These are phyloP conservation scores for Labeo calbasu DNA, from an alignment of 2,797 vertebrate species.

Conservation along the genomic window DNA sequence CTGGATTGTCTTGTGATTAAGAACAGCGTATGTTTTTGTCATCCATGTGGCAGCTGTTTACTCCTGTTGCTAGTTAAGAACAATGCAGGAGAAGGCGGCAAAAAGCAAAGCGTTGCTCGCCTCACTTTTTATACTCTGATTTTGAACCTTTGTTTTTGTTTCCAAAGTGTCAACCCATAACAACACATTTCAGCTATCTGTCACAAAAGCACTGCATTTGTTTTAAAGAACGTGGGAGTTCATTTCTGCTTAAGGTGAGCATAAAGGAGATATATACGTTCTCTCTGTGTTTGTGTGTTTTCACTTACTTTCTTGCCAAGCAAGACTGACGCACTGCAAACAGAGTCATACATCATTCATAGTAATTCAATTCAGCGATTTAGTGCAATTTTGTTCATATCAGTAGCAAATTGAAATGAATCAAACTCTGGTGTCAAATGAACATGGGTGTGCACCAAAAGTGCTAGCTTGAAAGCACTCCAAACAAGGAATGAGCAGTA, in stretches of 20 bases:
- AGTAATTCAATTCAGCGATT: neutral
- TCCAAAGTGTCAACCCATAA: neutral
- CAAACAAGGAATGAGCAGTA: neutral
- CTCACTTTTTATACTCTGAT: neutral
- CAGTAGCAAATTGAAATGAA: neutral
- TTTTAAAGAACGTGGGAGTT: neutral
- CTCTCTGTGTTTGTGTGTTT: too few relatives aligned
- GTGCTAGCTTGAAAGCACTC: neutral
- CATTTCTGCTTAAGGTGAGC: neutral
- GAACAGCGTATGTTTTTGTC: too few relatives aligned
- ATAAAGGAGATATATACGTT: neutral
- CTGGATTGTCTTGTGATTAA: too few relatives aligned
- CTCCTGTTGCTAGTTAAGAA: neutral
- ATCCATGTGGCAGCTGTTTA: neutral
- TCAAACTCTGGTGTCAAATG: neutral
- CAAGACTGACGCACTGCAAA: too few relatives aligned
- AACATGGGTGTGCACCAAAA: neutral
- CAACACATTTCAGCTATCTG: neutral
- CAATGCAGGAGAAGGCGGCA: neutral
- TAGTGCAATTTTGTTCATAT: neutral
- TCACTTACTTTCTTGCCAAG: too few relatives aligned
- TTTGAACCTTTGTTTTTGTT: slow-evolving; percentile 4
- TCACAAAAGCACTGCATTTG: neutral
- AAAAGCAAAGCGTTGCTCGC: neutral
- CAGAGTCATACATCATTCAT: neutral